These are phyloP conservation scores for Hemithea aestivaria DNA, from an alignment of 2,888 invertebrate species.

Conservation along the genomic window DNA sequence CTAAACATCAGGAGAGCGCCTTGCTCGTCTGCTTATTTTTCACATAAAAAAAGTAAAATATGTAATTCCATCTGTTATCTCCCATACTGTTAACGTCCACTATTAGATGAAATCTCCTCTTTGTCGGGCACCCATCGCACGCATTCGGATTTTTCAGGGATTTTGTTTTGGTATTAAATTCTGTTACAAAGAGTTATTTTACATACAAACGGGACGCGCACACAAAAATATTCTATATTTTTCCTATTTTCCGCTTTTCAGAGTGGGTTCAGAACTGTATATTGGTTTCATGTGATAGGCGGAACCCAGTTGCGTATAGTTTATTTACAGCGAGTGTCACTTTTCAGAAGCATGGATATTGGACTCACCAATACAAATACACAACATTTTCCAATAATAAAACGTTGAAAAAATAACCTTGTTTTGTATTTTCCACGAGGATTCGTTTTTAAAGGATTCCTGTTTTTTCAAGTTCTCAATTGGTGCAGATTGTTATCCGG, in stretches of 20 bases:
- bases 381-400: background rate
- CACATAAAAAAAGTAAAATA: too few relatives aligned
- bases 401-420: too few relatives aligned
- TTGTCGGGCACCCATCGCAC: constrained; percentile 20
- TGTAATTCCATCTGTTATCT: too few relatives aligned
- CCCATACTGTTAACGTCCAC: constrained; percentile 5
- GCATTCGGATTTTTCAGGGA: constrained; percentile 32
- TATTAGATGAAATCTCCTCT: constrained; percentile 11
- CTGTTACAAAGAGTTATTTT: constrained; percentile 23
- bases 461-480: too few relatives aligned
- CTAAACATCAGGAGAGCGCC: too few relatives aligned
- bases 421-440: too few relatives aligned
- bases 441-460: too few relatives aligned
- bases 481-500: too few relatives aligned
- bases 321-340: constrained; percentile 10
- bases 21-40: too few relatives aligned
- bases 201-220: constrained; percentile 16
- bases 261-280: background rate
- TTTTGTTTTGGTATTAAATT: constrained; percentile 34
- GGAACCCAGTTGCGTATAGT: constrained; percentile 3
- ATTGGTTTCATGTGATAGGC: constrained; percentile 5
- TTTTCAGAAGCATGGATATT: background rate
- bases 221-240: constrained; percentile 3
- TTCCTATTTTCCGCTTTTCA: constrained; percentile 3
- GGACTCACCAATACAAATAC: too few relatives aligned